A percentile compares a stretch with the other conserved stretches of the same genome.
Evolutionary conservation across 2,888 invertebrate species (phyloP).

Genomic region (Anorthoa munda): DNA sequence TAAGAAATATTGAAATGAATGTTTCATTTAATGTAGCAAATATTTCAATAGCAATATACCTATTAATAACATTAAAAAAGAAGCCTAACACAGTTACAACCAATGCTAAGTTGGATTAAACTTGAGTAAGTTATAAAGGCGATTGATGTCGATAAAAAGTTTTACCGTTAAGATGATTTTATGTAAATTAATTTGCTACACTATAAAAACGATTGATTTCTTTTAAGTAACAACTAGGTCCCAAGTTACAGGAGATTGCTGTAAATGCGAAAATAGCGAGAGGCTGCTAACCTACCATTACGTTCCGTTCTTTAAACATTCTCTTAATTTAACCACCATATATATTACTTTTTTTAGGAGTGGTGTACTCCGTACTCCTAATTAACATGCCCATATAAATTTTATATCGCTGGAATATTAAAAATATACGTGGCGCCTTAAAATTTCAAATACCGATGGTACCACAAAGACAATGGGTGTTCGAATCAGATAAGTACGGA

Average conservation of each 20-base stretch:
- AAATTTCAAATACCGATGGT: constrained; percentile 64
- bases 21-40: constrained; percentile 34
- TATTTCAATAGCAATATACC: constrained; percentile 34
- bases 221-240: constrained; percentile 23
- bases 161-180: constrained; percentile 50
- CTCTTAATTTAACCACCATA: constrained; percentile 15
- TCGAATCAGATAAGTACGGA: constrained; percentile 80
- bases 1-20: constrained; percentile 25
- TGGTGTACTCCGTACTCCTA: constrained; percentile 39
- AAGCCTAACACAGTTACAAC: constrained; percentile 34
- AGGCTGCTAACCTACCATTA: constrained; percentile 26
- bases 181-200: constrained; percentile 51
- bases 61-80: constrained; percentile 28
- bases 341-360: constrained; percentile 20
- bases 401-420: constrained; percentile 61
- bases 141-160: constrained; percentile 45
- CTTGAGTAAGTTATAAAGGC: constrained; percentile 45
- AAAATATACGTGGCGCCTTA: constrained; percentile 62
- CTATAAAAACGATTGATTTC: constrained; percentile 43
- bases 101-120: constrained; percentile 27
- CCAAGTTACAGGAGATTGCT: constrained; percentile 16
- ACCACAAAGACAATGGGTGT: constrained; percentile 82
- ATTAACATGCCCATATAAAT: constrained; percentile 68
- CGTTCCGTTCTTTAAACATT: constrained; percentile 2
- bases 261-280: constrained; percentile 25